Base-by-base conservation (phyloP, 2,797 vertebrate species). In the Avahi laniger region DNA sequence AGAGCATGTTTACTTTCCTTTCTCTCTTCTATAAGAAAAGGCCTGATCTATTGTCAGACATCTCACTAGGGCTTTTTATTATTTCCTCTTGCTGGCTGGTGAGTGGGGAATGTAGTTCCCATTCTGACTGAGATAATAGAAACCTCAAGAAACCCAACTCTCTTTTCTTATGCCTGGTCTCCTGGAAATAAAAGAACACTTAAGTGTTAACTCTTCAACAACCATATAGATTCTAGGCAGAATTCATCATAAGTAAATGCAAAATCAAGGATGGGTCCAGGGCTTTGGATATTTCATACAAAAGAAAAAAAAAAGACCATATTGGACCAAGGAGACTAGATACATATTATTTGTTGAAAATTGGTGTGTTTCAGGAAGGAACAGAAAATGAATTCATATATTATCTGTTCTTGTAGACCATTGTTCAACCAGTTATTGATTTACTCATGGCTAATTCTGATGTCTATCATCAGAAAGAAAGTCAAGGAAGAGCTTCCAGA, bases 101-200 rank as follows among this genome's bases (percentile, higher is more conserved):
- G 89, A 96, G 75, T 92, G 46, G 46, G 50, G 41, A 59, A 86
- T 93, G 26, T 95, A 96, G 54, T 97, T 97, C 96, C 96, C 79
- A 95, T 69, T 93, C 80, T 89, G 83, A 96, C 80, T 91, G 83
- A 97, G 93, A 96, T 95, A 89, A 94, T 75, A 88, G 96, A 96
- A 97, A 95, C 93, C 94, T 90, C 8, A 30, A 94, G 92, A 97
- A 98, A 92, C 79, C 76, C 85, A 95, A 78, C 89, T 93, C 93
- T 91, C 52, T 95, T 61, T 94, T 8, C 81, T 78, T 92, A 70
- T 92, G 78, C 80, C 48, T 75, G 88, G 61, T 92, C 96, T 96
- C 63, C 70, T 96, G 73, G 84, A 88, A 97, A 96, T 91, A 90
- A 97, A 95, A 96, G 67, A 79, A n/a, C 57, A 70, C 57, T 89